These are phyloP conservation scores for Bubo scandiacus DNA, from an alignment of 2,113 vertebrate species.

Conservation along the genomic window DNA sequence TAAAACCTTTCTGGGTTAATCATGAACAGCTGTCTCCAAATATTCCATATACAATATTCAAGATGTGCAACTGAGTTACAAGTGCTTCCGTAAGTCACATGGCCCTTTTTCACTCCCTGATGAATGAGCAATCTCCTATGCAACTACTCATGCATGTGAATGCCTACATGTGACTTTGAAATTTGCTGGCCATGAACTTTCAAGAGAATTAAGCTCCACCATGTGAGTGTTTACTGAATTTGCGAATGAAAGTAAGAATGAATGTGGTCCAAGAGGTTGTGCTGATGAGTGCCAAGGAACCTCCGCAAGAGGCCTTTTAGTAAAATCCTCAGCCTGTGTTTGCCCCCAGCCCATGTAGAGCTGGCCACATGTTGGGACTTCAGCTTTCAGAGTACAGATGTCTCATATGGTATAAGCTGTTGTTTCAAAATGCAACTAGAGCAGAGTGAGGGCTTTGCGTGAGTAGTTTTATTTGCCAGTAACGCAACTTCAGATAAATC, in stretches of 20 bases:
- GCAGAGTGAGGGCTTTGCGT: not conserved
- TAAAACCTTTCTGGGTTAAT: slow-evolving; percentile 36
- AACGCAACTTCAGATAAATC: not conserved
- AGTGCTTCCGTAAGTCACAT: not conserved
- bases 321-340: not conserved
- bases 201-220: not conserved
- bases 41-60: slow-evolving; percentile 4
- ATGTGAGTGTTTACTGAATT: not conserved
- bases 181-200: not conserved
- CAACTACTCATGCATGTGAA: slow-evolving; percentile 5
- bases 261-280: not conserved
- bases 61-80: not conserved
- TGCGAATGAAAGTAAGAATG: not conserved
- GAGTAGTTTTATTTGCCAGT: not conserved
- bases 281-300: not conserved
- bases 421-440: not conserved
- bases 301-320: not conserved
- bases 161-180: not conserved
- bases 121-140: not conserved
- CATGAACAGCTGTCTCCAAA: slow-evolving; percentile 23
- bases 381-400: not conserved
- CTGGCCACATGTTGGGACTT: not conserved
- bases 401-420: not conserved
- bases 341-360: not conserved
- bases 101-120: not conserved